phyloP scores from a whole-genome alignment of 2,888 invertebrate species.

The Theretra japonica region DNA sequence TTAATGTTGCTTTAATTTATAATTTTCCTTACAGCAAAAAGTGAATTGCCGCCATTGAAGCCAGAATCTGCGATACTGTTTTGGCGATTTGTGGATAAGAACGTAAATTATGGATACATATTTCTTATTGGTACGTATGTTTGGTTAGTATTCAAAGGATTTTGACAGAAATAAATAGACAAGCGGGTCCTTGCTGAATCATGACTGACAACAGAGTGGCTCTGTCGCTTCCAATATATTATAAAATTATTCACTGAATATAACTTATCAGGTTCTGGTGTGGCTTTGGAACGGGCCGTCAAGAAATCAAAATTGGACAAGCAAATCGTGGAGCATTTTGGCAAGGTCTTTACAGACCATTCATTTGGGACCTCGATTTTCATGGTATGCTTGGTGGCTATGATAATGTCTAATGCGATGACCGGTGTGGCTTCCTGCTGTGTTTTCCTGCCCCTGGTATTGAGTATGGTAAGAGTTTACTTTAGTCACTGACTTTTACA shows the following conservation, averaged over 20 bases:
- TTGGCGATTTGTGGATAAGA: slow-evolving; percentile 69
- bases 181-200: no score
- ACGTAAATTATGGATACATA: slow-evolving; percentile 66
- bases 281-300: slow-evolving; percentile 45
- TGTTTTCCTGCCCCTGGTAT: slow-evolving; percentile 55
- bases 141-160: background rate
- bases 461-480: slow-evolving; percentile 54
- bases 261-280: slow-evolving; percentile 49
- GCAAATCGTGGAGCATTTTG: slow-evolving; percentile 37
- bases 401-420: slow-evolving; percentile 55
- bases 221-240: background rate
- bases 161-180: background rate
- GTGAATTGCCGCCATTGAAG: slow-evolving; percentile 58
- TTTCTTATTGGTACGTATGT: slow-evolving; percentile 57
- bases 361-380: slow-evolving; percentile 46
- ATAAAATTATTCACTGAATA: no score
- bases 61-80: slow-evolving; percentile 65
- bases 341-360: slow-evolving; percentile 41
- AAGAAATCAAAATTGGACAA: slow-evolving; percentile 35
- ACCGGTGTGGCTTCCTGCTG: slow-evolving; percentile 53
- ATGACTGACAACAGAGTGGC: background rate
- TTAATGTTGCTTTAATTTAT: background rate
- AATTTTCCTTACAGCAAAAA: slow-evolving; percentile 55
- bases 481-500: no score
- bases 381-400: slow-evolving; percentile 48